Evolutionary conservation across 2,113 vertebrate species (phyloP).

Genomic region (Chamaetylas fuelleborni): DNA sequence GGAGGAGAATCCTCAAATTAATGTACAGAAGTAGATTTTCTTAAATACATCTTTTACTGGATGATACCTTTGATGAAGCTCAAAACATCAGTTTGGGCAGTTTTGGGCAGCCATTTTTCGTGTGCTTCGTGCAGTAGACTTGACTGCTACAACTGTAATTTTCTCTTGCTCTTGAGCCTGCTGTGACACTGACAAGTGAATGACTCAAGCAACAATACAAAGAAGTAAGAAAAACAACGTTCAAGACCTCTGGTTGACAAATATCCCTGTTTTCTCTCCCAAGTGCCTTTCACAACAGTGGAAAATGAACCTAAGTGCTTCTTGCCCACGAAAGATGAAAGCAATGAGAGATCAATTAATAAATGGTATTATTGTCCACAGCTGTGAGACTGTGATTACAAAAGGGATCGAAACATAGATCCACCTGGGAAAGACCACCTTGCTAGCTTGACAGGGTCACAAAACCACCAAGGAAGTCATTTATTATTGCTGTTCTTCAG

Average conservation of each 20-base stretch:
- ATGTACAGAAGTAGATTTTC: background rate
- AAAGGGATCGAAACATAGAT: conserved; percentile 49
- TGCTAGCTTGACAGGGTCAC: conserved; percentile 65
- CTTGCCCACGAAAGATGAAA: background rate
- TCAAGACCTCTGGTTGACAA: conserved; percentile 14
- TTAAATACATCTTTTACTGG: background rate
- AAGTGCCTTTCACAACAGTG: background rate
- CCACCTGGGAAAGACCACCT: conserved; percentile 22
- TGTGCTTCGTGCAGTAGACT: background rate
- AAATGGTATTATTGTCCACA: conserved; percentile 27
- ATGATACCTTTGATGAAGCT: background rate
- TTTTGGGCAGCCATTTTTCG: background rate
- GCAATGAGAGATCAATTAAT: conserved; percentile 53
- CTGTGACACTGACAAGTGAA: conserved; percentile 16
- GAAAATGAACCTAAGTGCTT: conserved; percentile 23
- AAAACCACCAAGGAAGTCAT: conserved; percentile 58
- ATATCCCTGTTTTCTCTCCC: background rate
- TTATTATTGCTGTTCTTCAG: conserved; percentile 75
- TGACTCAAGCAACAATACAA: background rate
- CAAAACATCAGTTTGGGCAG: background rate
- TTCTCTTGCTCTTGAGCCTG: background rate
- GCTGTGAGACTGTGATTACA: conserved; percentile 41
- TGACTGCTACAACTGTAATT: background rate
- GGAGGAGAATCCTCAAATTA: background rate
- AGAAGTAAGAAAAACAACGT: conserved; percentile 1